Conservation (phyloP, 2,797 vertebrate genomes). For the Chelmon rostratus region DNA sequence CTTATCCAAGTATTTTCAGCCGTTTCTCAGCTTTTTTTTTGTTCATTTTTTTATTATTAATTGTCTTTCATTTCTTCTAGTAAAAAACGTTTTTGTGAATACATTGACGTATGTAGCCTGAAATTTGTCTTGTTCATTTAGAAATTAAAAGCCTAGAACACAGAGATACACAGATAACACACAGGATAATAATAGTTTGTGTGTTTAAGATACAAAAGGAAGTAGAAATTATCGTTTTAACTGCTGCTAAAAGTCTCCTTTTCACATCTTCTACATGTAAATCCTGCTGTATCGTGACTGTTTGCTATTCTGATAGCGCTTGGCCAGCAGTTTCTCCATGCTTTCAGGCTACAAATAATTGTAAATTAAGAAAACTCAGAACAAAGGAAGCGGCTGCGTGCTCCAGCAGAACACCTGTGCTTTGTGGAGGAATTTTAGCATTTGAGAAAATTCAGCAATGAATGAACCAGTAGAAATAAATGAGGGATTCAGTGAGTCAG, state of each 20-base stretch:
- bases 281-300: neutral
- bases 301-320: neutral
- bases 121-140: neutral
- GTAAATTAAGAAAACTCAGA: neutral
- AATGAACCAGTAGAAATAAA: neutral
- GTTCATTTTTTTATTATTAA: neutral
- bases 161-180: too few relatives aligned
- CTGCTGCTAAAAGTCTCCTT: neutral
- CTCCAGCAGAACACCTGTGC: neutral
- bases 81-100: neutral
- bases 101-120: neutral
- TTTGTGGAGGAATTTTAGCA: too few relatives aligned
- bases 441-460: neutral
- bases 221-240: neutral
- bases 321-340: too few relatives aligned
- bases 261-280: neutral
- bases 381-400: neutral
- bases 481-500: neutral
- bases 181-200: neutral
- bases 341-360: neutral
- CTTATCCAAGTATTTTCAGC: constrained; percentile 8
- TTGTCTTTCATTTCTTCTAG: neutral
- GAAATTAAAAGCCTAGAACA: neutral
- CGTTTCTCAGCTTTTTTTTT: constrained; percentile 6
- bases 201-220: neutral